Percentiles rank a stretch among this genome's conserved stretches.
These are phyloP conservation scores for Bathynomus jamesi DNA, from an alignment of 1,140 invertebrate species.

Conservation along the genomic window DNA sequence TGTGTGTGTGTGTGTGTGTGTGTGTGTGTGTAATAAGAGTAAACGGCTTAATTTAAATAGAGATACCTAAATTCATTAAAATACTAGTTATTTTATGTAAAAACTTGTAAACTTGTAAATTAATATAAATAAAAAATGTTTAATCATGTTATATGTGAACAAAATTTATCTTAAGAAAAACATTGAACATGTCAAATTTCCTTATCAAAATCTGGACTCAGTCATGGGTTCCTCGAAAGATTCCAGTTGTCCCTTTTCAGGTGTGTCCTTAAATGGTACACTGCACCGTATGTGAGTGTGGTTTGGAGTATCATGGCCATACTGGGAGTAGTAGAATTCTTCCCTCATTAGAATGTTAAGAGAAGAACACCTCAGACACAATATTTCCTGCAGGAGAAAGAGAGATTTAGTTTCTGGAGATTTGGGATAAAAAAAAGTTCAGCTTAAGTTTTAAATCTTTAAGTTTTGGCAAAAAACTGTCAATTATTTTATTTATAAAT, in stretches of 20 bases:
- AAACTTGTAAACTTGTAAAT: no score
- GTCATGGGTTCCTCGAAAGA: background rate
- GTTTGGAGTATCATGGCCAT: conserved; percentile 49
- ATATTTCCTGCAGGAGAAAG: conserved; percentile 26
- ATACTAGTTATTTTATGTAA: background rate
- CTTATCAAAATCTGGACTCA: background rate
- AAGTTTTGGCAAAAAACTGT: no score
- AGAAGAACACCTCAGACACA: conserved; percentile 63
- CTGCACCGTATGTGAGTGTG: conserved; percentile 24
- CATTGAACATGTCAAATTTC: no score
- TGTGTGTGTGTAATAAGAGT: background rate
- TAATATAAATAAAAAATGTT: no score
- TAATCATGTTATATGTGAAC: no score
- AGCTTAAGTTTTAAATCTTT: no score
- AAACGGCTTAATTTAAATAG: background rate
- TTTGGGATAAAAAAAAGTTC: no score
- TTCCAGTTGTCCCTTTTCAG: background rate
- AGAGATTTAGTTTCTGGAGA: no score
- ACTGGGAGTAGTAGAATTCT: conserved; percentile 85
- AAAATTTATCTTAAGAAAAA: no score
- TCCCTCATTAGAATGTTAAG: conserved; percentile 84
- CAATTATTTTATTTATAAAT: no score
- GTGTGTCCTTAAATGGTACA: background rate
- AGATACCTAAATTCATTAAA: background rate
- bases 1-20: no score